phyloP scores from a whole-genome alignment of 2,797 vertebrate species.

The Melanotaenia trifasciata region DNA sequence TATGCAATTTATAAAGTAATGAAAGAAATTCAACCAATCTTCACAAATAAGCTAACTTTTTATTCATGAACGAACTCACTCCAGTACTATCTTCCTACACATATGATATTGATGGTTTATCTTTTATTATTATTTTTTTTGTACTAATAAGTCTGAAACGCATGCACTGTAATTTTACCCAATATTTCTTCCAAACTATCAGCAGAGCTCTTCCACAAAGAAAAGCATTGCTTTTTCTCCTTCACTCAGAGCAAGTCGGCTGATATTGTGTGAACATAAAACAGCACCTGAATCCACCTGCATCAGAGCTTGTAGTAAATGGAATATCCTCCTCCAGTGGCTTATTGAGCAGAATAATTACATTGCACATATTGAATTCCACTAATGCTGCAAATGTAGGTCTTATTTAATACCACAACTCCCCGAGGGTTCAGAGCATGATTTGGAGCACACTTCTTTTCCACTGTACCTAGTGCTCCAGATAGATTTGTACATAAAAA shows the following conservation, averaged over 20 bases:
- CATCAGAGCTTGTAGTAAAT: conserved; percentile 75
- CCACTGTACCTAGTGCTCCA: conserved; percentile 66
- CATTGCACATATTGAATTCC: conserved; percentile 84
- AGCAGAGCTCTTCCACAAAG: conserved; percentile 8
- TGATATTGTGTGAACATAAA: conserved; percentile 72
- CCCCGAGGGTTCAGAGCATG: conserved; percentile 74
- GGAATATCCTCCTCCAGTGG: conserved; percentile 83
- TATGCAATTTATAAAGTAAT: background rate
- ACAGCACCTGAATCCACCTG: conserved; percentile 72
- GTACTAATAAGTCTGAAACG: conserved; percentile 5
- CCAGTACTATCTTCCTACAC: background rate
- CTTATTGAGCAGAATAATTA: conserved; percentile 87
- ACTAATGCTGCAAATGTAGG: conserved; percentile 83
- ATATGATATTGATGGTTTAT: conserved; percentile 1
- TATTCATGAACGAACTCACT: conserved; percentile 4
- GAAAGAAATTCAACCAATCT: background rate
- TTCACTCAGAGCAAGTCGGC: conserved; percentile 52
- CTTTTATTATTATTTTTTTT: conserved; percentile 24
- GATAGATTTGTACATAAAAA: conserved; percentile 67
- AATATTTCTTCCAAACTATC: conserved; percentile 13
- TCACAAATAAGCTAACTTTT: background rate
- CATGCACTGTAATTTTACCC: conserved; percentile 6
- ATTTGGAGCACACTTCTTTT: conserved; percentile 76
- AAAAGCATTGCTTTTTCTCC: background rate
- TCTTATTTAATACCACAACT: conserved; percentile 83